phyloP scores from a whole-genome alignment of 2,113 vertebrate species.

The Emydocephalus ijimae region DNA sequence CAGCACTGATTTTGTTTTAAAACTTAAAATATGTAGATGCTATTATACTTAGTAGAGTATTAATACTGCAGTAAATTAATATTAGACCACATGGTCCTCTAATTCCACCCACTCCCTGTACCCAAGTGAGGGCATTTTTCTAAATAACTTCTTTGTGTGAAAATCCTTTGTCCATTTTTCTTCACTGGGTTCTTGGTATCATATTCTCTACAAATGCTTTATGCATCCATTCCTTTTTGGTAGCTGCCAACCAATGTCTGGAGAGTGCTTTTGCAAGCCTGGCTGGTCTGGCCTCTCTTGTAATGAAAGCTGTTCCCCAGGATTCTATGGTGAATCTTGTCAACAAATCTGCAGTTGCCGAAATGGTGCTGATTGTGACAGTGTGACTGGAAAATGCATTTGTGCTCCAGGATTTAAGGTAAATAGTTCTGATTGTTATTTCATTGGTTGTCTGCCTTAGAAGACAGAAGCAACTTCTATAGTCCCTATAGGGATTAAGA shows the following conservation, averaged over 20 bases:
- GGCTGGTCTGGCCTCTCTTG: conserved; percentile 97
- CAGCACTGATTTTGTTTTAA: not conserved
- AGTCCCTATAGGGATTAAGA: not conserved
- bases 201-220: conserved; percentile 55
- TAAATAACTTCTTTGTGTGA: not conserved
- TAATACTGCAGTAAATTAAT: not conserved
- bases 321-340: conserved; percentile 89
- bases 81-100: not conserved
- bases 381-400: conserved; percentile 85
- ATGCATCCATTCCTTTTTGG: conserved; percentile 62
- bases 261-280: conserved; percentile 86
- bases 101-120: not conserved
- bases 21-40: not conserved
- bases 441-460: not conserved
- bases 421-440: conserved; percentile 46
- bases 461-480: not conserved
- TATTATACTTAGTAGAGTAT: not conserved
- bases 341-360: conserved; percentile 91
- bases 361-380: conserved; percentile 93
- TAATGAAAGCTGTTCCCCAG: conserved; percentile 90
- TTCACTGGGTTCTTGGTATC: conserved; percentile 38
- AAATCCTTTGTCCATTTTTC: conserved; percentile 8
- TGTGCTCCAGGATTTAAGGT: conserved; percentile 96
- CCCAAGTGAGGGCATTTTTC: not conserved
- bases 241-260: conserved; percentile 98